Evolutionary conservation across 2,113 vertebrate species (phyloP), one percentile per base, ranked within the genome.

Genomic region (Pluvialis apricaria): DNA sequence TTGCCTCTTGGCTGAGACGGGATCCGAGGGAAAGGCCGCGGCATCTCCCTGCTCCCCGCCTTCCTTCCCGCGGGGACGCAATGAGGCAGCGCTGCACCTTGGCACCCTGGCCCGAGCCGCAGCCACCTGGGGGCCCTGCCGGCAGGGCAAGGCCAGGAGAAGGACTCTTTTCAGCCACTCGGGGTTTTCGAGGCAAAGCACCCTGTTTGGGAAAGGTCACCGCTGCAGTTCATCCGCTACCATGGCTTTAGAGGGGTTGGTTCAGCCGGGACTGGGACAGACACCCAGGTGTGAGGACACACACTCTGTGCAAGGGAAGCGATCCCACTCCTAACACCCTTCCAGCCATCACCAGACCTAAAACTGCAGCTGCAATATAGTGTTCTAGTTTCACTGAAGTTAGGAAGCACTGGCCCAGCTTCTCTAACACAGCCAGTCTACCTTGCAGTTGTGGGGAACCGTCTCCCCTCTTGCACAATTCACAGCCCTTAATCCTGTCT

Each of bases 251-350:
- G 42, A 72, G 8, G 15, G 5, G 5, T 19, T 5, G 0, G 13
- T 45, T 70, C 51, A 62, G 36, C 78, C 19, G 70, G 7, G 55
- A 24, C 22, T 7, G 25, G 42, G 22, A 45, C 44, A 54, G 54
- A 10, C 5, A 12, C 34, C n/a, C 38, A 1, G 34, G 18, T 9
- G 32, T 2, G 15, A 44, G 52, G n/a, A 65, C 22, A 16, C 51
- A 3, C 4, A 0, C 20, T 9, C 11, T 4, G 10, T 13, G 15
- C 16, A 15, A 13, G 40, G 7, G 28, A 38, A 62, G 10, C 0
- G 2, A 73, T 72, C 32, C 40, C 45, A 9, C 22, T 44, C 26
- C 40, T 10, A 36, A 32, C 44, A 47, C 9, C n/a, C 20, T 73
- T 65, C n/a, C 45, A 13, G 29, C 65, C 52, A 28, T 15, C 36